These are phyloP conservation scores for Ranitomeya imitator DNA, from an alignment of 2,113 vertebrate genomes.

Conservation along the genomic window DNA sequence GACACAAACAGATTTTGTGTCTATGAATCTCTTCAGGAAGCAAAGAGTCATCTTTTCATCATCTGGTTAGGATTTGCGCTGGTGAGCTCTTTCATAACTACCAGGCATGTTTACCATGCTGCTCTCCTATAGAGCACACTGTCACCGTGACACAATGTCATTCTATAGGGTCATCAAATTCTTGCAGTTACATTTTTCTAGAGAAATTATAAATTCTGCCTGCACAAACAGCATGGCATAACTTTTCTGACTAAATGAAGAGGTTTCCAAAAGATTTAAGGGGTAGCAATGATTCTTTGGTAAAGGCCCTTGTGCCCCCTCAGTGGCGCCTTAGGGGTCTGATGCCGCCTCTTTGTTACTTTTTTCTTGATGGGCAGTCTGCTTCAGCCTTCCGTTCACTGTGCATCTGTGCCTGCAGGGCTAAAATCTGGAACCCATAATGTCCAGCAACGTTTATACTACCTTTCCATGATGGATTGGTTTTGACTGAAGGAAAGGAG, in stretches of 20 bases:
- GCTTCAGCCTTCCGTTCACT: conserved; percentile 60
- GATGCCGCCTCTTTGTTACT: conserved; percentile 55
- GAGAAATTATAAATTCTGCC: conserved; percentile 26
- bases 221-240: neutral
- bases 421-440: conserved; percentile 91
- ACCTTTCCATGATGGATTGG: conserved; percentile 78
- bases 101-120: conserved; percentile 11
- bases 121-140: neutral
- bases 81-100: conserved; percentile 23
- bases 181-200: conserved; percentile 15
- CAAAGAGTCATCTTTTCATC: conserved; percentile 19
- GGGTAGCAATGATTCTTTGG: conserved; percentile 30
- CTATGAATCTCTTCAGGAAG: neutral
- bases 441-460: conserved; percentile 78
- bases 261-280: conserved; percentile 45
- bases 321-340: conserved; percentile 55
- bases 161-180: neutral
- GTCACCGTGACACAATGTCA: conserved; percentile 30
- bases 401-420: conserved; percentile 64
- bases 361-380: conserved; percentile 54
- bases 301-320: conserved; percentile 43
- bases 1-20: conserved; percentile 4
- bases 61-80: conserved; percentile 41
- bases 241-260: conserved; percentile 32
- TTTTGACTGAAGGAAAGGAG: conserved; percentile 64